phyloP scores from a whole-genome alignment of 2,888 invertebrate genomes.

The Zelleria hepariella region DNA sequence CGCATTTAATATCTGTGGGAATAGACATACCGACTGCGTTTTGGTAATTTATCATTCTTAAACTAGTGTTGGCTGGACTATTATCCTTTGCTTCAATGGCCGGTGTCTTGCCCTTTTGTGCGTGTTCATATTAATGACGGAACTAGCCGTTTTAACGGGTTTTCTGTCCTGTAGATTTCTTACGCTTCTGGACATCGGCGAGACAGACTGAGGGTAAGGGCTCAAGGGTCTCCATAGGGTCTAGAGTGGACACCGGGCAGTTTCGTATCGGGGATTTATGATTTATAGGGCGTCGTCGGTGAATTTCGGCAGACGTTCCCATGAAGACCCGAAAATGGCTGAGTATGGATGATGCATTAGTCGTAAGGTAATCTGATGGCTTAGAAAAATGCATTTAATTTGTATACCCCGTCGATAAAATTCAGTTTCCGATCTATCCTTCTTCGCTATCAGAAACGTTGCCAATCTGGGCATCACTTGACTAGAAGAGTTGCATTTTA shows the following conservation, averaged over 20 bases:
- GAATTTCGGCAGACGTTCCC: conserved; percentile 34
- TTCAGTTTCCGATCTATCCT: too few relatives aligned
- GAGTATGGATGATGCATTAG: too few relatives aligned
- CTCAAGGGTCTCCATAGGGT: neutral
- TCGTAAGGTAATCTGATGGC: too few relatives aligned
- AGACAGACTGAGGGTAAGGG: neutral
- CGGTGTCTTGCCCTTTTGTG: conserved; percentile 34
- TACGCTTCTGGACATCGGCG: neutral
- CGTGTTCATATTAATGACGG: conserved; percentile 39
- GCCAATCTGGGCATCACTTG: too few relatives aligned
- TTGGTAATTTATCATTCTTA: conserved; percentile 71
- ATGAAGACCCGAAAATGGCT: too few relatives aligned
- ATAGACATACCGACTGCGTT: conserved; percentile 69
- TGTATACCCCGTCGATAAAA: too few relatives aligned
- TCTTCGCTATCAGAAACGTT: too few relatives aligned
- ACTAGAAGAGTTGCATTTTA: too few relatives aligned
- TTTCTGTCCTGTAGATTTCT: neutral
- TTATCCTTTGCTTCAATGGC: conserved; percentile 48
- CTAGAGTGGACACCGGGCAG: conserved; percentile 3
- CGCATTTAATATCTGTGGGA: conserved; percentile 71
- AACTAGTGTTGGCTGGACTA: conserved; percentile 60
- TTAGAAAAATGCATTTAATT: too few relatives aligned
- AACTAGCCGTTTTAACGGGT: conserved; percentile 18
- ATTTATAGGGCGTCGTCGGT: conserved; percentile 51
- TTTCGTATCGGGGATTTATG: conserved; percentile 55